A percentile compares a stretch with the other conserved stretches of the same genome.
Evolutionary conservation across 2,888 invertebrate species (phyloP).

Genomic region (Caenorhabditis zanzibari): DNA sequence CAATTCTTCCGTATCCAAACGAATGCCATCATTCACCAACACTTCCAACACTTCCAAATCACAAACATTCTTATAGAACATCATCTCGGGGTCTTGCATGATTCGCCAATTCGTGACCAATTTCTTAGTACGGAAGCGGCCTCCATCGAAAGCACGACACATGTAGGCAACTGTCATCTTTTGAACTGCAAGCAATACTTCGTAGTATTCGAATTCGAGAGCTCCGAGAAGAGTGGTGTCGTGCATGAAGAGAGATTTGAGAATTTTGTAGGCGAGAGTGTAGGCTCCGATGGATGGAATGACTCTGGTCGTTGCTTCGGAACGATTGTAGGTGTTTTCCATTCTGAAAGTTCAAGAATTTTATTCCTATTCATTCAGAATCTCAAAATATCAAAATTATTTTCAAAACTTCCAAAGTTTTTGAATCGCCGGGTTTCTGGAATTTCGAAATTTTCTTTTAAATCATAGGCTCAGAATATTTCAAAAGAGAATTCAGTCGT

Average conservation of each 20-base stretch:
- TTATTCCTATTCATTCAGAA: no score
- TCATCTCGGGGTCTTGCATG: background rate
- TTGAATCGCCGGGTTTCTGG: no score
- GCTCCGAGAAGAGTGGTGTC: background rate
- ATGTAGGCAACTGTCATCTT: no score
- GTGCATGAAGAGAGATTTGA: background rate
- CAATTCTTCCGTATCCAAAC: background rate
- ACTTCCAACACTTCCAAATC: slow-evolving; percentile 5
- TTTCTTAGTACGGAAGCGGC: background rate
- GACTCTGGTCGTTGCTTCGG: background rate
- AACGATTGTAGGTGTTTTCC: background rate
- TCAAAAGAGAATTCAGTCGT: no score
- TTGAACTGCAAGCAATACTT: background rate
- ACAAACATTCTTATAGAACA: background rate
- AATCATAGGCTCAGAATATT: no score
- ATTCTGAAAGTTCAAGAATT: slow-evolving; percentile 21
- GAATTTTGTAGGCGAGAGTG: background rate
- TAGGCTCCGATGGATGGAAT: background rate
- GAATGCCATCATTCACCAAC: background rate
- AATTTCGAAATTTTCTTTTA: no score
- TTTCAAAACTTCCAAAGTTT: no score
- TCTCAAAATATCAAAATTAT: no score
- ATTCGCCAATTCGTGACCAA: background rate
- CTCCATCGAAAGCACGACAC: no score
- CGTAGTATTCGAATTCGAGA: slow-evolving; percentile 2